phyloP scores from a whole-genome alignment of 2,888 invertebrate species.

The Phlogophora meticulosa region DNA sequence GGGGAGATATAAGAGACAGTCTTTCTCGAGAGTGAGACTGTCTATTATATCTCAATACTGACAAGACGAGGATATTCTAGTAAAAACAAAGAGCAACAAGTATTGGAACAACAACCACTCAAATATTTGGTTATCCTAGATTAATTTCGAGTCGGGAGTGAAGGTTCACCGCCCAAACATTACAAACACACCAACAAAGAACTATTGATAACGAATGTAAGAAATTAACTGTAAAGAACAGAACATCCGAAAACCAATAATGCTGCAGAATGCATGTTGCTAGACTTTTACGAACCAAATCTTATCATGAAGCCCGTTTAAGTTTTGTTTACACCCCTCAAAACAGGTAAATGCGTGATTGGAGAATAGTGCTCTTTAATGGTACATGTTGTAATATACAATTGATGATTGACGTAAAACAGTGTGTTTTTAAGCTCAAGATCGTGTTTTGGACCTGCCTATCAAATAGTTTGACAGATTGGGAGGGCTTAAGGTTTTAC shows the following conservation, averaged over 20 bases:
- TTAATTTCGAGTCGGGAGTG: conserved; percentile 2
- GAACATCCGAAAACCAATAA: not conserved
- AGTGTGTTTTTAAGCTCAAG: conserved; percentile 11
- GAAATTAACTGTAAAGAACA: conserved; percentile 1
- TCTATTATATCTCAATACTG: no score
- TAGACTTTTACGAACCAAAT: not conserved
- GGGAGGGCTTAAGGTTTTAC: not conserved
- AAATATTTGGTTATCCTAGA: not conserved
- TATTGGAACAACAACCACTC: not conserved
- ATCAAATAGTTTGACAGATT: not conserved
- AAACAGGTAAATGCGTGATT: not conserved
- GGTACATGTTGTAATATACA: conserved; percentile 27
- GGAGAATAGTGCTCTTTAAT: conserved; percentile 2
- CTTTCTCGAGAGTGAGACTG: no score
- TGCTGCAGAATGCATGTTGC: not conserved
- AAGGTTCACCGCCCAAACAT: not conserved
- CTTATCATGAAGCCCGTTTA: conserved; percentile 8
- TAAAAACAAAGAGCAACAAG: no score
- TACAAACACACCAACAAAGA: conserved; percentile 7
- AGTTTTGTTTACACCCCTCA: not conserved
- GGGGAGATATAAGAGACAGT: no score
- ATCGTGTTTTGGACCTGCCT: not conserved
- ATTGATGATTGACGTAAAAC: conserved; percentile 22
- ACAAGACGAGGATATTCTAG: no score
- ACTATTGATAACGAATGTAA: not conserved